phyloP scores from a whole-genome alignment of 2,888 invertebrate species.

The Artemia sp. region DNA sequence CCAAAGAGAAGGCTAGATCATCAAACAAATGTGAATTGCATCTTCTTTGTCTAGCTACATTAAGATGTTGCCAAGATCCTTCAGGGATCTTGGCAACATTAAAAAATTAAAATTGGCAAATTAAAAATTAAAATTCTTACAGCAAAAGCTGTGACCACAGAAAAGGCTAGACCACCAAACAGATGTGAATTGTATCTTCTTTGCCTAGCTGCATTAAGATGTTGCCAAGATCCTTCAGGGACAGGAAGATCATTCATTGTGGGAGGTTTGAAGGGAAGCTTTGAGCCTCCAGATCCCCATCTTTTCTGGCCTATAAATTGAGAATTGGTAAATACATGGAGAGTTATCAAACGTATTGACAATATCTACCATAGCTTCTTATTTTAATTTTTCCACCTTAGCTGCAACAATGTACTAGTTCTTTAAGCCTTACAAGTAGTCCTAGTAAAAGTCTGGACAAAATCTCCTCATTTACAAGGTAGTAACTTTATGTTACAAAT shows the following conservation, averaged over 20 bases:
- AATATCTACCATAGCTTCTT: no score
- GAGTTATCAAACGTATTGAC: no score
- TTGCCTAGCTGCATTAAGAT: conserved; percentile 46
- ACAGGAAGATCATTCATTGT: conserved; percentile 59
- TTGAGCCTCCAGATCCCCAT: conserved; percentile 19
- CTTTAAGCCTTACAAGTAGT: no score
- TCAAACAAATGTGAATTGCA: conserved; percentile 47
- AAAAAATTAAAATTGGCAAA: no score
- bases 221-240: conserved; percentile 60
- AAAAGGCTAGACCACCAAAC: conserved; percentile 40
- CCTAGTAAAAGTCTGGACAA: no score
- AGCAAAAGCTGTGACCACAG: conserved; percentile 33
- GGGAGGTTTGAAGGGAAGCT: conserved; percentile 28
- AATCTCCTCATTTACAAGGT: no score
- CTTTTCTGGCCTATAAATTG: neutral
- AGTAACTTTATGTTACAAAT: no score
- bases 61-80: conserved; percentile 16
- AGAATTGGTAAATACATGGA: neutral
- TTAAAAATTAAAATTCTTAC: conserved; percentile 25
- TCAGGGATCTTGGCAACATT: no score
- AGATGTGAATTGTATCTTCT: conserved; percentile 49
- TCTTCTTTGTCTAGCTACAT: conserved; percentile 46
- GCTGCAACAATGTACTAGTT: no score
- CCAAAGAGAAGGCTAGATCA: conserved; percentile 40
- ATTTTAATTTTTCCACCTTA: no score